Evolutionary conservation across 1,140 invertebrate species (phyloP).

Genomic region (Galleria mellonella): DNA sequence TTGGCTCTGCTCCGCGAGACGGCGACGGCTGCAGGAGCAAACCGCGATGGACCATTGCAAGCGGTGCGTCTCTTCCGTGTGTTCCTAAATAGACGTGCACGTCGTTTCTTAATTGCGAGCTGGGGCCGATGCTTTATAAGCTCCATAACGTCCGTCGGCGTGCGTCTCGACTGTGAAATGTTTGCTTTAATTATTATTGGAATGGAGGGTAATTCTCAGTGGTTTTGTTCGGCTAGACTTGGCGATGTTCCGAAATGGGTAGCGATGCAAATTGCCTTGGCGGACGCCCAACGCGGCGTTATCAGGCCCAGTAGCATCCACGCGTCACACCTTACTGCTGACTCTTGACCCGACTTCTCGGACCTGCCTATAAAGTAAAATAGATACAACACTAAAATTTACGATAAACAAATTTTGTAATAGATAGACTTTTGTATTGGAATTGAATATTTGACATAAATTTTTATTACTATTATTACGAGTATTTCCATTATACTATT

Average conservation of each 20-base stretch:
- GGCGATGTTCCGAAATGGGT: conserved; percentile 73
- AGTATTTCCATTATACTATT: too few relatives aligned
- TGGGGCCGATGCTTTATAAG: conserved; percentile 67
- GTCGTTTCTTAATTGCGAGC: conserved; percentile 70
- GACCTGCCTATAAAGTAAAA: too few relatives aligned
- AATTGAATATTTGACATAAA: too few relatives aligned
- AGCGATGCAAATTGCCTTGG: conserved; percentile 73
- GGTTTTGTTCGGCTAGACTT: conserved; percentile 74
- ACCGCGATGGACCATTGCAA: conserved; percentile 59
- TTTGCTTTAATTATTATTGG: conserved; percentile 75
- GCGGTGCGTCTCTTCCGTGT: conserved; percentile 65
- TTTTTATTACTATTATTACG: too few relatives aligned
- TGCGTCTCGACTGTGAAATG: conserved; percentile 64
- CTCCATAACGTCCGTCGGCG: conserved; percentile 63
- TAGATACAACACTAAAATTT: too few relatives aligned
- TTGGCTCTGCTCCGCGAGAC: conserved; percentile 31
- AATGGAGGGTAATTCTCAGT: conserved; percentile 72
- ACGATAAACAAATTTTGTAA: too few relatives aligned
- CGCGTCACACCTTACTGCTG: conserved; percentile 42
- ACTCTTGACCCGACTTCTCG: conserved; percentile 33
- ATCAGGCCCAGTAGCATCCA: conserved; percentile 44
- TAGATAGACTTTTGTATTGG: too few relatives aligned
- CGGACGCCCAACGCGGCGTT: conserved; percentile 67
- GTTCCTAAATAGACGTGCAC: conserved; percentile 65
- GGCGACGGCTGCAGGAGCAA: conserved; percentile 31